Percentiles rank a stretch among this genome's conserved stretches.
Evolutionary conservation across 2,113 vertebrate genomes (phyloP).

Genomic region (Mixornis gularis): DNA sequence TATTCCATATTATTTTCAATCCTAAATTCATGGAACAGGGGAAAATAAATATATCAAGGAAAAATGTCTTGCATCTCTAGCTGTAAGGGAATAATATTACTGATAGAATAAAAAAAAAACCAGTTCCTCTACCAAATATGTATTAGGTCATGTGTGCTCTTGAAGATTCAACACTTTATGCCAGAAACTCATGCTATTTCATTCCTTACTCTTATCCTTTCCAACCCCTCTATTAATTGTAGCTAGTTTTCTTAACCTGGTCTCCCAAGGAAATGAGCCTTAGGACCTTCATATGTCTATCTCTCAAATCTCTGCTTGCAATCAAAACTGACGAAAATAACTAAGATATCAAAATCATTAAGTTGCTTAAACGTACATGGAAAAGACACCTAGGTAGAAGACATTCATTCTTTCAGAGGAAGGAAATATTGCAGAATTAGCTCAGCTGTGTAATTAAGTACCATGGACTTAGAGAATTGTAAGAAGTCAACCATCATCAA

Average conservation of each 20-base stretch:
- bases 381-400: background rate
- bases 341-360: background rate
- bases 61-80: background rate
- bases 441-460: background rate
- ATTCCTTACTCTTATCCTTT: background rate
- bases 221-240: background rate
- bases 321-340: background rate
- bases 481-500: background rate
- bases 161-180: background rate
- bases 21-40: background rate
- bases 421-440: background rate
- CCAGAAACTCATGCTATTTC: background rate
- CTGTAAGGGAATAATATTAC: background rate
- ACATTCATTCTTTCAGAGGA: background rate
- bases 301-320: background rate
- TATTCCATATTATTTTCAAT: background rate
- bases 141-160: background rate
- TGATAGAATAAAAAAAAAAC: background rate
- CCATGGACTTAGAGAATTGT: background rate
- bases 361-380: background rate
- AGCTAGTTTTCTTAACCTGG: background rate
- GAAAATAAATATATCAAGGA: background rate
- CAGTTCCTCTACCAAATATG: background rate
- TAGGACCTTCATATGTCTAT: background rate
- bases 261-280: background rate